Base-by-base conservation (phyloP, 2,113 vertebrate genomes). In the crab-eating macaque (Macaca fascicularis) region DNA sequence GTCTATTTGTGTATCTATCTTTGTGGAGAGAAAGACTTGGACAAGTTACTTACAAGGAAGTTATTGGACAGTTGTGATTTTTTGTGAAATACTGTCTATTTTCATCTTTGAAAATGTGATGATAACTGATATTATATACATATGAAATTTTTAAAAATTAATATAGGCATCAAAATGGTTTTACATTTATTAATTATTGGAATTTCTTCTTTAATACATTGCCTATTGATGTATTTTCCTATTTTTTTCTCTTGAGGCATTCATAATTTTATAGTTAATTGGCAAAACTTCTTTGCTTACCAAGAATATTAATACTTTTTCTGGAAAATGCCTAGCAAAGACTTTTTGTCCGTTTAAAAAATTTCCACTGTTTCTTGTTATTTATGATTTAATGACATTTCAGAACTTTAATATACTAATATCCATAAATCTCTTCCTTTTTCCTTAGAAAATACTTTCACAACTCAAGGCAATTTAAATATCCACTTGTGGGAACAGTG, bases 171-270 rank as follows among this genome's bases (percentile, higher is more conserved):
- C 90, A 40, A 85, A 80, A 48, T 78, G 17, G 6, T 48, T 91
- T 85, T 48, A 72, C 2, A 23, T 78, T 64, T 87, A 88, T 79
- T 67, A 69, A 9, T 50, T 92, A 35, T 14, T 85, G 5, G 4
- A 76, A 55, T 90, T 84, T 92, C 25, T 94, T 90, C 59, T 95
- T 75, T 70, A 91, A 75, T 64, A 27, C 55, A 67, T 80, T 81
- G 7, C 5, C 5, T 78, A 6, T 79, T 55, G 23, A 19, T 50
- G 1, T 40, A 80, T 64, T 72, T 85, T 61, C 57, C 20, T 50
- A 23, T 48, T 40, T 52, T 52, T 75, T 96, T 76, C 19, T 91
- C 16, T 35, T 78, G 38, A 59, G 17, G 5, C 7, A 72, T 27
- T 72, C 13, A 40, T 84, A 72, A 92, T 94, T 89, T 81, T 86